Base-by-base conservation (phyloP, 2,797 vertebrate species). In the Bovichtus diacanthus region DNA sequence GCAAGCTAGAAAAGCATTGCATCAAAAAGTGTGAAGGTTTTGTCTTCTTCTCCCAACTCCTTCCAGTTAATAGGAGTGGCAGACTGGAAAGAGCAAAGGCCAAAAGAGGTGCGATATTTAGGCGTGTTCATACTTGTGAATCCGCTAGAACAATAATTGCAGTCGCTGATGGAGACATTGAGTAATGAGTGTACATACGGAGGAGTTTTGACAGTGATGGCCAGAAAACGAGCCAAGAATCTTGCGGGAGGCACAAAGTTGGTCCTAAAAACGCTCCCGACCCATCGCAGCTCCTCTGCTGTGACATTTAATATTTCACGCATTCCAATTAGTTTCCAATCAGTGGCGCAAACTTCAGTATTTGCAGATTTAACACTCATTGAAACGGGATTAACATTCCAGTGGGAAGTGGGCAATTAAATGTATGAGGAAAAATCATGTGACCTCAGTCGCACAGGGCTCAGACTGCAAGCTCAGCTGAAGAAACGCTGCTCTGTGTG, bases 331-430 rank as follows among this genome's bases (percentile, higher is more conserved):
- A 69, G 50, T 78, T 75, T 55, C 13, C 56, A 74, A 81, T 76
- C 34, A 70, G 39, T 18, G 21, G 27, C 65, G 51, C 65, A 80
- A 50, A 74, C 64, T 23, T 64, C 21, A 85, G 76, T 54, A 31
- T 62, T 73, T 23, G 38, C 49, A 63, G 66, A 68, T 41, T 71
- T 70, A 67, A 60, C 65, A 13, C 56, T 70, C 51, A 63, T 41
- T 70, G 65, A 44, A 43, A 51, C 29, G 15, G 72, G 80, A 85
- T 85, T 82, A 82, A 67, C 74, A 74, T 71, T 80, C 46, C 73
- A 59, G 44, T 23, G 55, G 38, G 50, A 51, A 50, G 50, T n/a
- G 39, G 65, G 67, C 44, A 74, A 62, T 76, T 62, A 67, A 69
- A 67, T 39, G 44, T 76, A 70, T 8, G 49, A 31, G 54, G 36